phyloP scores from a whole-genome alignment of 2,797 vertebrate genomes.

The Enoplosus armatus region DNA sequence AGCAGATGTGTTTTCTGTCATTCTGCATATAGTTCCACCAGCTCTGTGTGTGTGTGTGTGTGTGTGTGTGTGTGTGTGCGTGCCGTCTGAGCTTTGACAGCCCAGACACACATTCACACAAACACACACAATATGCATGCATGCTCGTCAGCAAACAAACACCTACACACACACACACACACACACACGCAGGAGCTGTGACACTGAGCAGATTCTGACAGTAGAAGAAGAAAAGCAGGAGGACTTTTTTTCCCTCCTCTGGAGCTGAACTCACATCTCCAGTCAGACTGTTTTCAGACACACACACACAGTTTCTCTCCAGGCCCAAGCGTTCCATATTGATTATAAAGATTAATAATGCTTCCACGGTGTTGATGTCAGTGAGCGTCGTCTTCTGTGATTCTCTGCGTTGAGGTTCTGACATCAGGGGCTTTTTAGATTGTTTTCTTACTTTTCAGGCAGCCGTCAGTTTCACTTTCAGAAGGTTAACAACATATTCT shows the following conservation, averaged over 20 bases:
- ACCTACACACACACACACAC: neutral
- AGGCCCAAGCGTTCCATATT: neutral
- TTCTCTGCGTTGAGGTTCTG: too few species aligned
- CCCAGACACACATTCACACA: neutral
- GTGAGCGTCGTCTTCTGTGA: too few species aligned
- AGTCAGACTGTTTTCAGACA: neutral
- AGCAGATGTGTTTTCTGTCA: slow-evolving; percentile 72
- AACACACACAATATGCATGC: too few species aligned
- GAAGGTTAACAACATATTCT: neutral
- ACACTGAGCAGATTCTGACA: slow-evolving; percentile 34
- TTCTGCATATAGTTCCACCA: slow-evolving; percentile 64
- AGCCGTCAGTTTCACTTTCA: neutral
- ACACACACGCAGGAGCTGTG: slow-evolving; percentile 16
- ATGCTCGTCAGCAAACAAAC: neutral
- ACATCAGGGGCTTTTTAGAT: neutral
- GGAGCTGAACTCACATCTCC: slow-evolving; percentile 13
- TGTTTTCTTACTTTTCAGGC: neutral
- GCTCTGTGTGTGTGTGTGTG: slow-evolving; percentile 20
- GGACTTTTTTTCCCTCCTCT: neutral
- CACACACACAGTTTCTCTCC: neutral
- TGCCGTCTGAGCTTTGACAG: slow-evolving; percentile 27
- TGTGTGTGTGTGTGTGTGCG: neutral
- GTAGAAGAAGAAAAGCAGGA: slow-evolving; percentile 23
- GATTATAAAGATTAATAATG: neutral
- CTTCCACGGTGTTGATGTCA: too few species aligned